Conservation (phyloP, 1,140 invertebrate species). For the Tetragnatha versicolor region DNA sequence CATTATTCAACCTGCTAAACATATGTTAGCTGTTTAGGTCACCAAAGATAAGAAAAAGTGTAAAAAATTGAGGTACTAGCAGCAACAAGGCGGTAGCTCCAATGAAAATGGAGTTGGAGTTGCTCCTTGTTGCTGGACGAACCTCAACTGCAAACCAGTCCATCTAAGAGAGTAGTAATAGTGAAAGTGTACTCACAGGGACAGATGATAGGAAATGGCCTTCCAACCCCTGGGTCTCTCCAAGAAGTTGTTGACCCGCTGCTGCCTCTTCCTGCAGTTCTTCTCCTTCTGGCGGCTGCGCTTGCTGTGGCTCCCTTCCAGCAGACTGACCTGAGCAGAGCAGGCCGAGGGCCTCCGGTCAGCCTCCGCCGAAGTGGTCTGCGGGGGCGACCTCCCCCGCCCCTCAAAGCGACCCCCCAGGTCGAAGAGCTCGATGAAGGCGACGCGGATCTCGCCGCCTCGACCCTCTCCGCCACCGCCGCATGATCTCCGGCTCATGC, state of each 20-base stretch:
- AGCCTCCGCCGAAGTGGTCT: not conserved
- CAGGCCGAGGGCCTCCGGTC: not conserved
- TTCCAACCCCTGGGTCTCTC: slow-evolving; percentile 84
- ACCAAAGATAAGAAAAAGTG: too few relatives aligned
- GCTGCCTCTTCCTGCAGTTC: slow-evolving; percentile 83
- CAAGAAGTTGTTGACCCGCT: slow-evolving; percentile 90
- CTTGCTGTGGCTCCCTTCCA: not conserved
- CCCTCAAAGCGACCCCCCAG: slow-evolving; percentile 31
- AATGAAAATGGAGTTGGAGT: too few relatives aligned
- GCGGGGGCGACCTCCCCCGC: not conserved
- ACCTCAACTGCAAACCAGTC: too few relatives aligned
- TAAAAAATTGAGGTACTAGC: too few relatives aligned
- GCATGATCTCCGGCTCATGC: slow-evolving; percentile 41
- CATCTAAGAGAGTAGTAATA: not conserved
- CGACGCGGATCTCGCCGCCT: slow-evolving; percentile 28
- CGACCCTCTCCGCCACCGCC: not conserved
- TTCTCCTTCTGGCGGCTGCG: slow-evolving; percentile 77
- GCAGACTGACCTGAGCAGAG: slow-evolving; percentile 7
- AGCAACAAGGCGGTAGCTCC: too few relatives aligned
- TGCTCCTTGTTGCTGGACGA: too few relatives aligned
- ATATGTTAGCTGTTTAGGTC: too few relatives aligned
- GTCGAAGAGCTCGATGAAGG: slow-evolving; percentile 50
- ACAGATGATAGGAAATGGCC: slow-evolving; percentile 86
- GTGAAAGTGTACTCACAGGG: slow-evolving; percentile 78
- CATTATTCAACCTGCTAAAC: too few relatives aligned